Evolutionary conservation across 35 echinoderm and acorn worm genomes (phyloP), one percentile per base, ranked within the genome.

Genomic region (Apostichopus californicus): DNA sequence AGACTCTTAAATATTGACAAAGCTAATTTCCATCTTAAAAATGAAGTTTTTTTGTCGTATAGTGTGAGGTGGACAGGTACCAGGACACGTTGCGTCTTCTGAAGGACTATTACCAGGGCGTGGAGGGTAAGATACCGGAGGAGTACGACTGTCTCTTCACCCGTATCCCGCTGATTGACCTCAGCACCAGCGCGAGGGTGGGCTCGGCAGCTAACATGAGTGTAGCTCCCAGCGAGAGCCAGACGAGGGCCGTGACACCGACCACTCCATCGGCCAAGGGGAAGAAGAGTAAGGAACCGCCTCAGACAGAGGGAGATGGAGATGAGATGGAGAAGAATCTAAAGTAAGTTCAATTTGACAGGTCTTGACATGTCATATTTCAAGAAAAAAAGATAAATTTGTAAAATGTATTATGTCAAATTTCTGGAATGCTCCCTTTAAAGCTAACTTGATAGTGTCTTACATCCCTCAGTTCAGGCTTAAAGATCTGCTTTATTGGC

Each of bases 71-170:
- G 13, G 97, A 99, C 70, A 95, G 95, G 9, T 99, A 99, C 90
- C 97, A 99, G 77, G 92, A 96, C 81, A 99, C 95, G 20, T 87
- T 99, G 3, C 95, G 95, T 20, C 95, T 99, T 60, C 90, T 99
- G 28, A 96, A 96, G 63, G 97, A 99, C 52, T 99, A 99, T 93
- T 99, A 96, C 93, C 91, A 95, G 64, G 95, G 94, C 22, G 93
- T 99, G 93, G 97, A 99, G 73, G 97, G 97, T 79, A 99, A 99
- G 89, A 95, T 96, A 34, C 97, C 97, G 2, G 95, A 96, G 34
- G 97, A 96, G 54, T 89, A 93, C 63, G 95, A 96, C 60, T 54
- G 65, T 25, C 78, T 57, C 78, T 99, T 81, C 61, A 91, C 92
- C 58, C 93, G 97, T 7, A 95, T 99, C 58, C 97, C 97, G 1